Conservation (phyloP, 2,113 vertebrate genomes). For the Apus apus region DNA sequence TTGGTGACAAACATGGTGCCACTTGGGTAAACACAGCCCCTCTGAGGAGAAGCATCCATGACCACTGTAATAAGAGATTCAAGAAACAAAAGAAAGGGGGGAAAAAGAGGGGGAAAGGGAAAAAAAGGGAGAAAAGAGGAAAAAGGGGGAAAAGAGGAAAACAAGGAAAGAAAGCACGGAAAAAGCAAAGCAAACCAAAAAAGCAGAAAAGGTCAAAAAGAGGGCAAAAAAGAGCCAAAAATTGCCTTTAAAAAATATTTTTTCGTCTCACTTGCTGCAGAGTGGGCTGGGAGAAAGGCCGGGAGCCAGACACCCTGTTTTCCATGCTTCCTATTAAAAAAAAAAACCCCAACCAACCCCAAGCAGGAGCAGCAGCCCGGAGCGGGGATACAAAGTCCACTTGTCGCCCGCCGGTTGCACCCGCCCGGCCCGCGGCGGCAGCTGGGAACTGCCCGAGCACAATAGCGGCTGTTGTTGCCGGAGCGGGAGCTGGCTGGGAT, state of each 20-base stretch:
- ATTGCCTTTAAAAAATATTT: not conserved
- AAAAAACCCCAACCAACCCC: not conserved
- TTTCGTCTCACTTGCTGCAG: not conserved
- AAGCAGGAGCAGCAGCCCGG: not conserved
- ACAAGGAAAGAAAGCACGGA: not conserved
- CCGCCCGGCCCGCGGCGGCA: not conserved
- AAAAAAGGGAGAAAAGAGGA: accelerated
- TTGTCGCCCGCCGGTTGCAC: conserved; percentile 11
- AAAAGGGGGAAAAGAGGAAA: not conserved
- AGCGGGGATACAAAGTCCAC: conserved; percentile 29
- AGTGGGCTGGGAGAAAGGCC: not conserved
- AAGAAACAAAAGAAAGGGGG: not conserved
- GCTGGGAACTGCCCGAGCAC: not conserved
- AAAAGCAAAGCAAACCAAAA: not conserved
- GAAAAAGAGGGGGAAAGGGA: too few species aligned
- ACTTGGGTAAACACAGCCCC: conserved; percentile 29
- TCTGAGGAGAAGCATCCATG: accelerated
- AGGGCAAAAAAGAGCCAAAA: not conserved
- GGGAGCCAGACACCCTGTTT: not conserved
- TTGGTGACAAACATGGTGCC: not conserved
- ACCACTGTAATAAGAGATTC: not conserved
- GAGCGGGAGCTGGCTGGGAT: conserved; percentile 19
- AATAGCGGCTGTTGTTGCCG: conserved; percentile 36
- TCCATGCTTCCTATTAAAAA: not conserved
- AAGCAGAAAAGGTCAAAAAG: not conserved